Conservation (phyloP, 2,888 invertebrate genomes). For the Congeria kusceri region DNA sequence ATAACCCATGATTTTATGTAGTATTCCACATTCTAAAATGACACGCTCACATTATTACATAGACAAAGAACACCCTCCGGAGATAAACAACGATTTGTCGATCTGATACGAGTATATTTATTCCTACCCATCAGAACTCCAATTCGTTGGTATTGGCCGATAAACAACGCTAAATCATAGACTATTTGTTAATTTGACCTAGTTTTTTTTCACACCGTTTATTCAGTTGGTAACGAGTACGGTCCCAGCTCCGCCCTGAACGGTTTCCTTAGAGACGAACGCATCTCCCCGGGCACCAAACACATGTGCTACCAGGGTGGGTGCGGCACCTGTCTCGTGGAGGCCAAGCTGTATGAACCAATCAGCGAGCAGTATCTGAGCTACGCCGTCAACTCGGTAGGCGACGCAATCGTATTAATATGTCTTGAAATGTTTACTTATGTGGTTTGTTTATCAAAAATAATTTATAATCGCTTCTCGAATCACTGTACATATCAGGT, state of each 20-base stretch:
- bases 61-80: too few relatives aligned
- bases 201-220: too few relatives aligned
- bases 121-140: too few relatives aligned
- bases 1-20: too few relatives aligned
- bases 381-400: constrained; percentile 81
- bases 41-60: too few relatives aligned
- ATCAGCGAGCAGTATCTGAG: constrained; percentile 60
- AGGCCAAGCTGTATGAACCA: constrained; percentile 75
- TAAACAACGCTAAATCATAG: not conserved
- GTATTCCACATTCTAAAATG: too few relatives aligned
- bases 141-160: not conserved
- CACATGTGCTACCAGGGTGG: constrained; percentile 86
- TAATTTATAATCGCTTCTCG: too few relatives aligned
- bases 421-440: not conserved
- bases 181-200: not conserved
- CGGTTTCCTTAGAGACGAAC: constrained; percentile 67
- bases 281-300: constrained; percentile 83
- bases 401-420: not conserved
- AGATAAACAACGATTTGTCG: too few relatives aligned
- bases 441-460: not conserved
- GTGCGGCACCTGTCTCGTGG: constrained; percentile 86
- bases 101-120: too few relatives aligned
- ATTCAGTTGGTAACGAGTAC: constrained; percentile 83
- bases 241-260: constrained; percentile 71
- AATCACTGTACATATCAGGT: too few relatives aligned